These are phyloP conservation scores for Siniperca undulata DNA, from an alignment of 2,797 vertebrate genomes.

Conservation along the genomic window DNA sequence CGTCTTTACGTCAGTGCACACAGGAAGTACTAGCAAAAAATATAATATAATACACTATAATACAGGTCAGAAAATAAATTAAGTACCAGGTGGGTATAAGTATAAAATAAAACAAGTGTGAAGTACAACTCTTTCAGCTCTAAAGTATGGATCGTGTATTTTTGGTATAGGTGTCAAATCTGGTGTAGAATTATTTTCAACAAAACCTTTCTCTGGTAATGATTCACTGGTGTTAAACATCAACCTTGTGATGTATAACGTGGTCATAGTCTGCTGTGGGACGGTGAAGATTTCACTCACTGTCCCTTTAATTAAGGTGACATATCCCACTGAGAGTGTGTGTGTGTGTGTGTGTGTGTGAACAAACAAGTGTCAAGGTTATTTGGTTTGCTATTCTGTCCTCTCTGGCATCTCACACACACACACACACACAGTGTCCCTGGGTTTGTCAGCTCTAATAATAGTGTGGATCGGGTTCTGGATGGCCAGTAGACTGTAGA, in stretches of 20 bases:
- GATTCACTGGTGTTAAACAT: not conserved
- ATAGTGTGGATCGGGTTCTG: slow-evolving; percentile 76
- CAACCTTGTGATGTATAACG: not conserved
- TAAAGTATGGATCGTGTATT: too few species aligned
- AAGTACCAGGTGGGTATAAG: too few species aligned
- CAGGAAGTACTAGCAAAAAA: too few species aligned
- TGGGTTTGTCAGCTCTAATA: slow-evolving; percentile 78
- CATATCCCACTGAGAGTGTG: slow-evolving; percentile 1
- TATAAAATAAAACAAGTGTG: too few species aligned
- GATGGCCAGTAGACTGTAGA: slow-evolving; percentile 10
- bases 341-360: not conserved
- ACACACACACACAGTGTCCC: slow-evolving; percentile 21
- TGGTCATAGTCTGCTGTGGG: not conserved
- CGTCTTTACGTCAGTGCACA: too few species aligned
- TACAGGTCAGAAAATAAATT: too few species aligned
- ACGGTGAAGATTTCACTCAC: not conserved
- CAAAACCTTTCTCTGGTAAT: too few species aligned
- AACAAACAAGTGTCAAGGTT: slow-evolving; percentile 60
- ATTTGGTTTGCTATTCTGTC: slow-evolving; percentile 50
- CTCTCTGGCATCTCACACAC: slow-evolving; percentile 57
- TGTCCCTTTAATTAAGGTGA: slow-evolving; percentile 2
- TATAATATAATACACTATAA: too few species aligned
- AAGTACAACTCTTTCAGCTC: too few species aligned
- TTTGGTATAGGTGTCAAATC: too few species aligned
- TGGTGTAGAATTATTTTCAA: too few species aligned